Base-by-base conservation (phyloP, 1,140 invertebrate species). In the Drosophila yakuba region DNA sequence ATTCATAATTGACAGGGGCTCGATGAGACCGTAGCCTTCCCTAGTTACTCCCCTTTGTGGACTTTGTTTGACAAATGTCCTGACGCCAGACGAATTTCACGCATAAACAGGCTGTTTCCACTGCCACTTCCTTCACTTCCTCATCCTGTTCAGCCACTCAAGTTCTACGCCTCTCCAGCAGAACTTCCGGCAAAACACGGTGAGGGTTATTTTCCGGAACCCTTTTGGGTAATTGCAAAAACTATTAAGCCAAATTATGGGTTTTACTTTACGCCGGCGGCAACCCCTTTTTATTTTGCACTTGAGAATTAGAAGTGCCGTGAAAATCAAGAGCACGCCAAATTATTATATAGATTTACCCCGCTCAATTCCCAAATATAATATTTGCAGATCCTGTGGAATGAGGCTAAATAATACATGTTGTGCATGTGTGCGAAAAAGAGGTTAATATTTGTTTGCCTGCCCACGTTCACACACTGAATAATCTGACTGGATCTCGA, bases 221-320 rank as follows among this genome's bases (percentile, higher is more conserved):
- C 83, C 74, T 77, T 78, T 72, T 43, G 73, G 84, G 84, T 88
- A 88, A 88, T 88, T 88, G 84, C 84, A 83, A 89, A 88, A 88
- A 88, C 84, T 88, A 88, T 88, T 88, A 88, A 89, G 77, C 84
- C 80, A 88, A 88, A 88, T 88, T 88, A 88, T 88, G 84, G 84
- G 84, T 88, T 89, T 89, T 88, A 80, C 82, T 89, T 83, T 89
- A 86, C 79, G 63, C 54, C 47, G 54, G 38, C 67, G 78, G 66
- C 76, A 66, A 45, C 39, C 73, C 61, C 47, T 51, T 66, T 32
- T 47, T 36, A 15, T 32, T 35, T 56, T 36, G 68, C 84, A 89
- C 84, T 88, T 69, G 64, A 89, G 85, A 69, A 52, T 78, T 90
- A 78, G 62, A 78, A 88, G 84, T 89, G 52, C 60, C 84, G 77